These are phyloP conservation scores for Cyprinella venusta DNA, from an alignment of 2,797 vertebrate species.

Conservation along the genomic window DNA sequence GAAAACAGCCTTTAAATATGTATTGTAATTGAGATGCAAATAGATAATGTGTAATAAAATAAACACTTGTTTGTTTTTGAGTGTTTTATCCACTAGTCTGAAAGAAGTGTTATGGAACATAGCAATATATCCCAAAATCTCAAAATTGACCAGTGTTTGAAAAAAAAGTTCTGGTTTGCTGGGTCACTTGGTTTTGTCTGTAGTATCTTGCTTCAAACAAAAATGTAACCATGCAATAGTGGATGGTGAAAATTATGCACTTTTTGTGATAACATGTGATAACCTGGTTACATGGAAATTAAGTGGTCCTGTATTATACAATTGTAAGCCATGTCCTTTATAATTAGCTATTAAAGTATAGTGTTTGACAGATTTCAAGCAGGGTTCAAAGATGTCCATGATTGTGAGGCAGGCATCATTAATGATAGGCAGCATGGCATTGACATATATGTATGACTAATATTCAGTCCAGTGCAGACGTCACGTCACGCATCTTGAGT, in stretches of 20 bases:
- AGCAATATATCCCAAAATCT: not conserved
- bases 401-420: not conserved
- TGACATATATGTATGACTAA: not conserved
- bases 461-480: constrained; percentile 1
- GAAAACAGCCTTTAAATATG: not conserved
- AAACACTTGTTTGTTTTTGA: not conserved
- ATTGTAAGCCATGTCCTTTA: not conserved
- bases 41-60: not conserved
- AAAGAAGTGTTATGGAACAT: not conserved
- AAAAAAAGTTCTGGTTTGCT: not conserved
- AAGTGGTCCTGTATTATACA: not conserved
- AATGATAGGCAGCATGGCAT: not conserved
- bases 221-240: not conserved
- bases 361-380: not conserved
- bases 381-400: not conserved
- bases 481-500: constrained; percentile 27
- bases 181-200: not conserved
- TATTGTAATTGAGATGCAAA: not conserved
- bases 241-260: not conserved
- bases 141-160: too few species aligned
- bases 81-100: too few species aligned
- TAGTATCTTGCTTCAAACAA: not conserved
- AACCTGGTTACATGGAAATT: not conserved
- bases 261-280: not conserved
- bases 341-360: not conserved